Conservation (phyloP, 2,113 vertebrate genomes). For the Alexandromys fortis region DNA sequence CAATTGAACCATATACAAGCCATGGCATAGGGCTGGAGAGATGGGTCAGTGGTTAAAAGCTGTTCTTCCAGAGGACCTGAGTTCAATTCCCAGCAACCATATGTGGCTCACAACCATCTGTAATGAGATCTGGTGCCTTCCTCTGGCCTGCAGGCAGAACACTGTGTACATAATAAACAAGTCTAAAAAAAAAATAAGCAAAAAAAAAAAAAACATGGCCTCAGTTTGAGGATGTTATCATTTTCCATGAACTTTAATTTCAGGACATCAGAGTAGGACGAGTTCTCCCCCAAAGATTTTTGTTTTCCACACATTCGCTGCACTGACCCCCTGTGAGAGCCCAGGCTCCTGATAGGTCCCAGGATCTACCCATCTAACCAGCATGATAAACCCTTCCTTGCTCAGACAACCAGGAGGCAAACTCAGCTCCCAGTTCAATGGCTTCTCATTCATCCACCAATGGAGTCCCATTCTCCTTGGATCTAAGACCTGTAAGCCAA, state of each 20-base stretch:
- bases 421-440: neutral
- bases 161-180: no score
- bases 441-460: neutral
- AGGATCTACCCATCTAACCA: neutral
- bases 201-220: neutral
- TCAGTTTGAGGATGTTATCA: neutral
- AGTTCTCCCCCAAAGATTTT: neutral
- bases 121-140: no score
- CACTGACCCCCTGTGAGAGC: neutral
- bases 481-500: neutral
- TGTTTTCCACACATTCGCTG: neutral
- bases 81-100: no score
- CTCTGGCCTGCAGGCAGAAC: no score
- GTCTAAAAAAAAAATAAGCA: no score
- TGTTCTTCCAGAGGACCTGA: no score
- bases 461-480: neutral
- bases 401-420: neutral
- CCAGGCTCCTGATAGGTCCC: neutral
- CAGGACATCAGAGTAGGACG: neutral
- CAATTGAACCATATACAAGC: neutral
- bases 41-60: no score
- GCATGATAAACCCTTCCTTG: neutral
- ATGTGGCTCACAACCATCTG: no score
- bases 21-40: neutral
- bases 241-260: neutral